Percentiles rank a stretch among this genome's conserved stretches.
Conservation (phyloP, 2,888 invertebrate genomes). For the Eretmocerus hayati region DNA sequence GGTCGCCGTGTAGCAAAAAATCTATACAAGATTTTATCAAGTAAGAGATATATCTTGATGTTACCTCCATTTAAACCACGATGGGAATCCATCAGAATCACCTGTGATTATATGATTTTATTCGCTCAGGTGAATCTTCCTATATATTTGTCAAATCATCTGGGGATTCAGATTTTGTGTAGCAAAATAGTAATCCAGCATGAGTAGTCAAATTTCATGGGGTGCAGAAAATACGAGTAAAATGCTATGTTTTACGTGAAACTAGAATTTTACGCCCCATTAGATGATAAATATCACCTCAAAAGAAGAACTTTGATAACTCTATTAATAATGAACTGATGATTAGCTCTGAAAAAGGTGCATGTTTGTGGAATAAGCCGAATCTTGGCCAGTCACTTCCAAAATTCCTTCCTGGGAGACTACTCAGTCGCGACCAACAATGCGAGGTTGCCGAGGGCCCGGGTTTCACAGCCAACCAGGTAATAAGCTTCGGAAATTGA, state of each 20-base stretch:
- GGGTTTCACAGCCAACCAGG: neutral
- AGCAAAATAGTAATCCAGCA: neutral
- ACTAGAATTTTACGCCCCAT: too few species aligned
- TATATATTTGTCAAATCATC: too few species aligned
- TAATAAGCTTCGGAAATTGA: neutral
- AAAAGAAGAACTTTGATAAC: too few species aligned
- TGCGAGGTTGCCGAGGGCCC: neutral
- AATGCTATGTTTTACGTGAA: too few species aligned
- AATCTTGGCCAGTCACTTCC: conserved; percentile 1
- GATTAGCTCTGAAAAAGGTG: neutral
- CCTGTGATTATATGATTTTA: too few species aligned
- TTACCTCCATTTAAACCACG: neutral
- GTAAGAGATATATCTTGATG: neutral
- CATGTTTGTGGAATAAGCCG: conserved; percentile 12
- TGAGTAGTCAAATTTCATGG: neutral
- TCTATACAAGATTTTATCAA: neutral
- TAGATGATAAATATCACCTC: too few species aligned
- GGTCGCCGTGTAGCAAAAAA: conserved; percentile 10
- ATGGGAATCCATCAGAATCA: too few species aligned
- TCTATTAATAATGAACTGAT: too few species aligned
- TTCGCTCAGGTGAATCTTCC: too few species aligned
- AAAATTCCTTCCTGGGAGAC: conserved; percentile 11
- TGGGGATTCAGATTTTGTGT: too few species aligned
- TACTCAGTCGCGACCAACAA: conserved; percentile 11
- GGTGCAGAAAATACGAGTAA: too few species aligned